phyloP scores from a whole-genome alignment of 92 coral and sea anemone genomes.

The Palythoa grandis region DNA sequence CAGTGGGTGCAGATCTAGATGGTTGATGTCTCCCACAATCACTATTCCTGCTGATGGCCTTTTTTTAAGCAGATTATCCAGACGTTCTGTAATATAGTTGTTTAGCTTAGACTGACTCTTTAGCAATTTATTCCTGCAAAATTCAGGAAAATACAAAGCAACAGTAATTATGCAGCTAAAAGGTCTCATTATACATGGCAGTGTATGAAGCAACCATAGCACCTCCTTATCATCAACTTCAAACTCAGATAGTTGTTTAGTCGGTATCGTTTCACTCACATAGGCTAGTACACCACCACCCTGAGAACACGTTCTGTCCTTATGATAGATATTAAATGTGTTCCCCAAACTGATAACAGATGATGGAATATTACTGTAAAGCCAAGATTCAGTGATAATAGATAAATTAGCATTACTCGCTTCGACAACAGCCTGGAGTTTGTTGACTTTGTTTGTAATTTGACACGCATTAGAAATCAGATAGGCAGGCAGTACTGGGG shows the following conservation, averaged over 20 bases:
- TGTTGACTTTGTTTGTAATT: conserved; percentile 39
- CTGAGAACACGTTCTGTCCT: conserved; percentile 42
- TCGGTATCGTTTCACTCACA: conserved; percentile 59
- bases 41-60: conserved; percentile 62
- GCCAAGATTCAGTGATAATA: conserved; percentile 52
- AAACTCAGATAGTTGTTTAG: conserved; percentile 49
- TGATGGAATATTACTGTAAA: conserved; percentile 20
- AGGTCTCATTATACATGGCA: conserved; percentile 51
- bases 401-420: conserved; percentile 37
- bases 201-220: conserved; percentile 58
- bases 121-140: conserved; percentile 31
- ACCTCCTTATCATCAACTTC: conserved; percentile 58
- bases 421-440: conserved; percentile 43
- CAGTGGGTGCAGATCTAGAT: conserved; percentile 41
- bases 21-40: conserved; percentile 57
- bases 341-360: no score
- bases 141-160: conserved; percentile 49
- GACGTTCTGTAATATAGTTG: conserved; percentile 53
- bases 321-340: conserved; percentile 27
- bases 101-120: conserved; percentile 55
- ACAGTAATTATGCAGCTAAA: conserved; percentile 62
- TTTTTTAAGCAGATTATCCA: conserved; percentile 54
- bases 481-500: conserved; percentile 46
- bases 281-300: conserved; percentile 62
- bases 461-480: conserved; percentile 35